Evolutionary conservation across 2,888 invertebrate genomes (phyloP).

Genomic region (Poecilus cupreus): DNA sequence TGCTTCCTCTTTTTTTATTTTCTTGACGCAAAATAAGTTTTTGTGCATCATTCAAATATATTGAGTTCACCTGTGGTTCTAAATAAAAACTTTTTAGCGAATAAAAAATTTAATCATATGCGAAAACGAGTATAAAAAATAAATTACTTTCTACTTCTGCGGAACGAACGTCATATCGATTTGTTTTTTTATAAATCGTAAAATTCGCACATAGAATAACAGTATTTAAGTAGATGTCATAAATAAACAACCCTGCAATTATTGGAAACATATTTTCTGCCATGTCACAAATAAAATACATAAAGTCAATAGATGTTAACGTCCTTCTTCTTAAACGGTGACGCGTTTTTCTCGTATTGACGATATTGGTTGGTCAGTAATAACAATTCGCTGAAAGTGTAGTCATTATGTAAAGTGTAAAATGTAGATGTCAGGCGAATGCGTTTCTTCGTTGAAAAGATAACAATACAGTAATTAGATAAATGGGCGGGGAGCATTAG

Average conservation of each 20-base stretch:
- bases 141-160: constrained; percentile 5
- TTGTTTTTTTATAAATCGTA: background rate
- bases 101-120: background rate
- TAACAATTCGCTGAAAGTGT: background rate
- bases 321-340: background rate
- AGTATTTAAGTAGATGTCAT: background rate
- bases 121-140: background rate
- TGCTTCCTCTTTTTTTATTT: background rate
- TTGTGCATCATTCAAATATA: background rate
- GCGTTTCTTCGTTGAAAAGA: constrained; percentile 1
- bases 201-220: background rate
- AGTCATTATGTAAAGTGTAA: constrained; percentile 5
- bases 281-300: background rate
- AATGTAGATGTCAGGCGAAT: background rate
- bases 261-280: background rate
- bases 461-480: constrained; percentile 7
- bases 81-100: background rate
- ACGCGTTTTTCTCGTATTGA: background rate
- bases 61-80: background rate
- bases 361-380: background rate
- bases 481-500: background rate
- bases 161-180: background rate
- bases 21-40: background rate
- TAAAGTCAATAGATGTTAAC: background rate
- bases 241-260: background rate